Percentiles rank a stretch among this genome's conserved stretches.
phyloP scores from a whole-genome alignment of 2,888 invertebrate species.

The Parthenolecanium corni region DNA sequence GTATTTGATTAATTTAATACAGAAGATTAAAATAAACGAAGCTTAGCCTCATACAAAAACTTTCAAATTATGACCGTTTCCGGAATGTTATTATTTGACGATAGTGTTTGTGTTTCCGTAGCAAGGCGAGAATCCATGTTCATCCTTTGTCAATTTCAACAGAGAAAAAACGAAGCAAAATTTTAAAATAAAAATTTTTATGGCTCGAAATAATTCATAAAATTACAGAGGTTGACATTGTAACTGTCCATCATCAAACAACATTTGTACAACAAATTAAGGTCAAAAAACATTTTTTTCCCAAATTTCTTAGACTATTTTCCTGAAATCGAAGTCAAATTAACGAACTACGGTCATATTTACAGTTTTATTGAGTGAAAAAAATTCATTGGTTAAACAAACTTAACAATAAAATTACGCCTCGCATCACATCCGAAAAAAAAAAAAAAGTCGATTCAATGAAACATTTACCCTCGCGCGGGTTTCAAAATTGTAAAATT shows the following conservation, averaged over 20 bases:
- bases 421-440: not conserved
- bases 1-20: not conserved
- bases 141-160: not conserved
- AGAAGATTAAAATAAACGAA: not conserved
- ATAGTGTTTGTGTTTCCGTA: not conserved
- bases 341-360: not conserved
- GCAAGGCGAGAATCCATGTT: not conserved
- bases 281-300: not conserved
- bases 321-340: not conserved
- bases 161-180: not conserved
- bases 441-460: not conserved
- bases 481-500: not conserved
- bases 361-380: not conserved
- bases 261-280: not conserved
- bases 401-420: conserved; percentile 12
- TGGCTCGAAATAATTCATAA: not conserved
- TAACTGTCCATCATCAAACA: not conserved
- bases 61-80: too few relatives aligned
- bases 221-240: not conserved
- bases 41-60: not conserved
- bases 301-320: not conserved
- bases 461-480: not conserved
- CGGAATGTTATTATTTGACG: too few relatives aligned
- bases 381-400: conserved; percentile 16
- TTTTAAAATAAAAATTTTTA: not conserved